Base-by-base conservation (phyloP, 2,888 invertebrate species). In the Drosophila sordidula region DNA sequence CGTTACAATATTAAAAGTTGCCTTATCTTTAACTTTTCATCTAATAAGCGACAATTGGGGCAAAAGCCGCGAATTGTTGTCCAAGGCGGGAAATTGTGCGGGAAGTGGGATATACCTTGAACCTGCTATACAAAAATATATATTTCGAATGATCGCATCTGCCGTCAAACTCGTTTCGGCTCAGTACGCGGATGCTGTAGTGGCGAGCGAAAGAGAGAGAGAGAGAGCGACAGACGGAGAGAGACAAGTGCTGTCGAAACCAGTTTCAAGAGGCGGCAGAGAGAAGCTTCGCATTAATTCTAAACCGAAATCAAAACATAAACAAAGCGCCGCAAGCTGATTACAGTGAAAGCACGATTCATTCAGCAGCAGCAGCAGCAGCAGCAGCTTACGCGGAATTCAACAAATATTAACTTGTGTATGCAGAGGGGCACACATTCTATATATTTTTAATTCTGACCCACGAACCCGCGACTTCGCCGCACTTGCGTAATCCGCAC, bases 1-100 rank as follows among this genome's bases (percentile, higher is more conserved):
- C 55, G 61, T 70, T 73, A 78, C 52, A 70, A 66, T 78, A 74
- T 71, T 78, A 68, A 78, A 87, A 84, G 79, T 78, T 74, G 46
- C 38, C 51, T 25, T 61, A 47, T 61, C 68, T 59, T 61, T 34
- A 64, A 67, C 58, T 70, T 80, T 68, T 50, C 52, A 34, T 51
- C 39, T 42, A 70, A 68, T 65, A 63, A 74, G 9, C 52, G 41
- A 51, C 59, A 55, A 54, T 44, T 55, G 45, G 9, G 47, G 44
- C 39, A 42, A 32, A 25, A 29, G 18, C 44, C 25, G 41, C 50
- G 29, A 58, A 22, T 22, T 22, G 50, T 44, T 54, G 8, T 16
- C 18, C 12, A 22, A 38, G 16, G 4, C 5, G 26, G 14, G 32
- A 14, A 46, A 16, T 12, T 16, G 25, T 12, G 8, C 8, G 2